Evolutionary conservation across 2,797 vertebrate genomes (phyloP).

Genomic region (Liparis tanakae): DNA sequence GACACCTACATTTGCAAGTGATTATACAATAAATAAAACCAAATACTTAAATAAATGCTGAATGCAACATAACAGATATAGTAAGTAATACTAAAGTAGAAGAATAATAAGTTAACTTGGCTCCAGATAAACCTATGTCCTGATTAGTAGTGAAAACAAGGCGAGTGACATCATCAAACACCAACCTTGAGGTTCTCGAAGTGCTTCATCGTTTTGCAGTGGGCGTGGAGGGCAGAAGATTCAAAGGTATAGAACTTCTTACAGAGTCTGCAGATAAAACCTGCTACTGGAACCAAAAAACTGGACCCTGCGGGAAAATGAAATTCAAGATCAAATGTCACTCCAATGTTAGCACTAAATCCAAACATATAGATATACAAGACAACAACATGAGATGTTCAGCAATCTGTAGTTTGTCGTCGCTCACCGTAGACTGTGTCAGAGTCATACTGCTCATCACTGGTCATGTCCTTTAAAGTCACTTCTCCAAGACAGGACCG

Average conservation of each 20-base stretch:
- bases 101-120: neutral
- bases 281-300: constrained; percentile 93
- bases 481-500: constrained; percentile 79
- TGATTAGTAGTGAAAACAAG: neutral
- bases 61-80: neutral
- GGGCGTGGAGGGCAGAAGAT: constrained; percentile 87
- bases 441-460: constrained; percentile 87
- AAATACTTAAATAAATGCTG: neutral
- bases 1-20: neutral
- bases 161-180: constrained; percentile 27
- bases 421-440: constrained; percentile 90
- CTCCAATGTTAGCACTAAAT: constrained; percentile 25
- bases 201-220: constrained; percentile 95
- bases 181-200: constrained; percentile 96
- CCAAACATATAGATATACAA: neutral
- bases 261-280: constrained; percentile 95
- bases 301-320: constrained; percentile 85
- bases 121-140: neutral
- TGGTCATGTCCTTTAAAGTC: constrained; percentile 80
- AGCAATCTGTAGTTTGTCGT: neutral
- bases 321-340: neutral
- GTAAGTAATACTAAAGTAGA: neutral
- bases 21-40: neutral
- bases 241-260: constrained; percentile 94
- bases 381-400: neutral